A percentile compares a stretch with the other conserved stretches of the same genome.
These are phyloP conservation scores for Octopus bimaculoides DNA, from an alignment of 1,140 invertebrate species.

Conservation along the genomic window DNA sequence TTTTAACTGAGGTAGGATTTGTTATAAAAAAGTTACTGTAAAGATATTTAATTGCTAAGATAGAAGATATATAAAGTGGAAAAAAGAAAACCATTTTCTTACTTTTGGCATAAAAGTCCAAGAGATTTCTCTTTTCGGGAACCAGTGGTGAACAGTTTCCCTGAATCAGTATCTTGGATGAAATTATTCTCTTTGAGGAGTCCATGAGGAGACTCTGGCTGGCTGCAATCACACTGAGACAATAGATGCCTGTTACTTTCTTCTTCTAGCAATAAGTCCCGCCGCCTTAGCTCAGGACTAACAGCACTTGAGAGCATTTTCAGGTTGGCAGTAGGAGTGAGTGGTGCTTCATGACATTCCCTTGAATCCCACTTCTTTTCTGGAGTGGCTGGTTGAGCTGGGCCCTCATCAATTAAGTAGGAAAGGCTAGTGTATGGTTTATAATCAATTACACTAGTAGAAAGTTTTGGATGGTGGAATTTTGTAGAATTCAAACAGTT, in stretches of 20 bases:
- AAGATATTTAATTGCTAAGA: too few species aligned
- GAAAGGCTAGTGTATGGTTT: too few species aligned
- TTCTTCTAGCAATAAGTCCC: conserved; percentile 13
- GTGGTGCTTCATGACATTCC: conserved; percentile 33
- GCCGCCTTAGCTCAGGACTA: conserved; percentile 52
- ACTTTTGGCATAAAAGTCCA: conserved; percentile 57
- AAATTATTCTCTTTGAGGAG: neutral
- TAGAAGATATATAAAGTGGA: too few species aligned
- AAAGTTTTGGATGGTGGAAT: too few species aligned
- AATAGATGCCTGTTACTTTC: conserved; percentile 11
- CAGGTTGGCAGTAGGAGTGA: conserved; percentile 56
- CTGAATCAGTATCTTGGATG: neutral
- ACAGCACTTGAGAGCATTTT: conserved; percentile 55
- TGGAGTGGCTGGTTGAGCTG: too few species aligned
- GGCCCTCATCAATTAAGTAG: too few species aligned
- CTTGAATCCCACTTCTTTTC: too few species aligned
- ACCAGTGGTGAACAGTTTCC: conserved; percentile 16
- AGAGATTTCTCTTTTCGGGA: conserved; percentile 56
- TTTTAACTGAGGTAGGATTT: too few species aligned
- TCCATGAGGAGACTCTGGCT: neutral
- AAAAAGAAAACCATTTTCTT: conserved; percentile 13
- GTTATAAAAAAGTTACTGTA: too few species aligned
- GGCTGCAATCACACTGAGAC: conserved; percentile 18
- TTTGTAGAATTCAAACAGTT: too few species aligned
- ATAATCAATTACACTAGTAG: too few species aligned